phyloP scores from a whole-genome alignment of 2,113 vertebrate genomes.

The Nicator chloris region DNA sequence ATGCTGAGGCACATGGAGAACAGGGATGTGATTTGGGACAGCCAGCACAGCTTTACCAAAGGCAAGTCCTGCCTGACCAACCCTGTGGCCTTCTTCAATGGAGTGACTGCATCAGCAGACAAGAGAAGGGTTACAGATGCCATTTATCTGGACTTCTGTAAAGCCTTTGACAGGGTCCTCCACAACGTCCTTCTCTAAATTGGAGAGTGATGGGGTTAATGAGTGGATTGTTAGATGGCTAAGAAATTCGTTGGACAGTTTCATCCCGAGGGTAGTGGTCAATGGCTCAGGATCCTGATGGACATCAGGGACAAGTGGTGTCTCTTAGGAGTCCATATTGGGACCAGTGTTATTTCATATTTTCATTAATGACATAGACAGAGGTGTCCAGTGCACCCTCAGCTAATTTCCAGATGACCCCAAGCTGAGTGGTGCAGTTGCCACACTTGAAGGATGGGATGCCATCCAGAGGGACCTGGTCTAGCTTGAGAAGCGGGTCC shows the following conservation, averaged over 20 bases:
- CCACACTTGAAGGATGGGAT: background rate
- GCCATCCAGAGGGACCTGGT: background rate
- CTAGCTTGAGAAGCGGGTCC: fast-evolving
- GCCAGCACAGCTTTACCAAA: background rate
- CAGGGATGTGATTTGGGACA: background rate
- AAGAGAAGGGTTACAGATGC: background rate
- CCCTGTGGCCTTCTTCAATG: background rate
- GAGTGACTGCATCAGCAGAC: background rate
- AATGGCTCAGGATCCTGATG: background rate
- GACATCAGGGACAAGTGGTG: no score
- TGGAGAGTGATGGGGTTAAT: background rate
- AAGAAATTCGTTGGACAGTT: background rate
- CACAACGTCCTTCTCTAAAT: background rate
- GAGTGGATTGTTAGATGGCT: no score
- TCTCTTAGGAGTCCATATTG: fast-evolving
- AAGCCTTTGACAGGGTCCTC: background rate
- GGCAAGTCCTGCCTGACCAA: background rate
- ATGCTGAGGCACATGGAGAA: background rate
- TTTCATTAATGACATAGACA: background rate
- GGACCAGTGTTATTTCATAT: background rate
- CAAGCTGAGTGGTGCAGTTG: background rate
- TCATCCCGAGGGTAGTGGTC: background rate
- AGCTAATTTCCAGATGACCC: background rate
- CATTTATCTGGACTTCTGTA: no score
- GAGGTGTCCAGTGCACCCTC: background rate